A percentile compares a stretch with the other conserved stretches of the same genome.
These are phyloP conservation scores for Solen grandis DNA, from an alignment of 1,140 invertebrate species.

Conservation along the genomic window DNA sequence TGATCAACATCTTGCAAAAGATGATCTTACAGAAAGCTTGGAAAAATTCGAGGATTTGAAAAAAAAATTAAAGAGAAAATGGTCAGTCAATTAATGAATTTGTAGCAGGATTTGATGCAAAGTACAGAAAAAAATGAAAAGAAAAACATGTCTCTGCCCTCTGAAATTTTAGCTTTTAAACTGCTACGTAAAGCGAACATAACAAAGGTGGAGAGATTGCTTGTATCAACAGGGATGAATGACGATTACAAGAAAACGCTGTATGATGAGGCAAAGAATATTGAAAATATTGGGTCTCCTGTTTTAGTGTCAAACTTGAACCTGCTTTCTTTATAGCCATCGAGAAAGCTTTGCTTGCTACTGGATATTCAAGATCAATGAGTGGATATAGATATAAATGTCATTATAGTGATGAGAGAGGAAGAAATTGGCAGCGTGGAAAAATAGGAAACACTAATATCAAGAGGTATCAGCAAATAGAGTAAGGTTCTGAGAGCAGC, in stretches of 20 bases:
- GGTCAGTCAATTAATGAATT: conserved; percentile 34
- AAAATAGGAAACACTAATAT: conserved; percentile 23
- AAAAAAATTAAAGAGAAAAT: conserved; percentile 43
- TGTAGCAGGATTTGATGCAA: conserved; percentile 38
- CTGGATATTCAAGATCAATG: background rate
- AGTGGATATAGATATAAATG: background rate
- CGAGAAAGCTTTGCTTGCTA: background rate
- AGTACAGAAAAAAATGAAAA: conserved; percentile 61
- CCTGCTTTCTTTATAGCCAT: background rate
- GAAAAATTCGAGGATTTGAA: conserved; percentile 61
- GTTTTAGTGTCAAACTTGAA: background rate
- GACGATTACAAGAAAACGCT: background rate
- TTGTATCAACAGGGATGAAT: background rate
- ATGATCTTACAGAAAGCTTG: conserved; percentile 52
- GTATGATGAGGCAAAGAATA: background rate
- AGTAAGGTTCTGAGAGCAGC: background rate
- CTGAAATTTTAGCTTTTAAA: background rate
- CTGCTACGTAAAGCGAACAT: background rate
- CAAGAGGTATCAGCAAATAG: conserved; percentile 5
- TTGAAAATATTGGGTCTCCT: background rate
- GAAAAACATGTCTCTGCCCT: conserved; percentile 56
- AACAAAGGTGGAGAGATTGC: background rate
- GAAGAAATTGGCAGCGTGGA: conserved; percentile 18
- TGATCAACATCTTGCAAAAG: conserved; percentile 58
- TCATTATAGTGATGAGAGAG: conserved; percentile 14